Evolutionary conservation across 2,888 invertebrate species (phyloP).

Genomic region (Platerodrilus igneus): DNA sequence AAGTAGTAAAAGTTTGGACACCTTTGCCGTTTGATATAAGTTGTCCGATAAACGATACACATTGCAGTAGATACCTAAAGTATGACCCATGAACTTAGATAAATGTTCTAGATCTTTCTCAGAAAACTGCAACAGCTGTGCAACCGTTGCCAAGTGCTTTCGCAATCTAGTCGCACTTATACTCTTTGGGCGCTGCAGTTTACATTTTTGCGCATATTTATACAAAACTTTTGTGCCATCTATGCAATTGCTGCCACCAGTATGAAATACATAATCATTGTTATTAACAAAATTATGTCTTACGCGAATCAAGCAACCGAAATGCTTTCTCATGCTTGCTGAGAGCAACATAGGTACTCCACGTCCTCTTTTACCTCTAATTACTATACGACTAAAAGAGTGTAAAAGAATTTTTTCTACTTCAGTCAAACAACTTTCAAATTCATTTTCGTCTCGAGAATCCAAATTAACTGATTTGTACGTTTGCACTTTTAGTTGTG

Average conservation of each 20-base stretch:
- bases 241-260: slow-evolving; percentile 15
- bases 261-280: slow-evolving; percentile 19
- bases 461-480: slow-evolving; percentile 17
- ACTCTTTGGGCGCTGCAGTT: slow-evolving; percentile 9
- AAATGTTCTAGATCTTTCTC: too few relatives aligned
- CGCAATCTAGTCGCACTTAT: slow-evolving; percentile 21
- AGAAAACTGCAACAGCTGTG: too few relatives aligned
- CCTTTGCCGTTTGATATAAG: too few relatives aligned
- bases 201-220: slow-evolving; percentile 24
- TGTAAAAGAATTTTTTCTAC: slow-evolving; percentile 24
- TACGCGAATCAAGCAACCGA: slow-evolving; percentile 19
- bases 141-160: slow-evolving; percentile 26
- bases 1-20: too few relatives aligned
- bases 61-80: too few relatives aligned
- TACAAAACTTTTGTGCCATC: slow-evolving; percentile 25
- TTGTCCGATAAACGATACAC: too few relatives aligned
- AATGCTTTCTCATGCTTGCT: slow-evolving; percentile 20
- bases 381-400: slow-evolving; percentile 17
- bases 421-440: slow-evolving; percentile 22
- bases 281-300: slow-evolving; percentile 19
- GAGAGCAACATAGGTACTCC: slow-evolving; percentile 24
- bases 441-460: slow-evolving; percentile 11
- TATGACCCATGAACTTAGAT: too few relatives aligned
- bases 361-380: slow-evolving; percentile 23
- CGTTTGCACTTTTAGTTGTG: slow-evolving; percentile 13